phyloP scores from a whole-genome alignment of 2,797 vertebrate genomes.

The Enteromius anoplus region DNA sequence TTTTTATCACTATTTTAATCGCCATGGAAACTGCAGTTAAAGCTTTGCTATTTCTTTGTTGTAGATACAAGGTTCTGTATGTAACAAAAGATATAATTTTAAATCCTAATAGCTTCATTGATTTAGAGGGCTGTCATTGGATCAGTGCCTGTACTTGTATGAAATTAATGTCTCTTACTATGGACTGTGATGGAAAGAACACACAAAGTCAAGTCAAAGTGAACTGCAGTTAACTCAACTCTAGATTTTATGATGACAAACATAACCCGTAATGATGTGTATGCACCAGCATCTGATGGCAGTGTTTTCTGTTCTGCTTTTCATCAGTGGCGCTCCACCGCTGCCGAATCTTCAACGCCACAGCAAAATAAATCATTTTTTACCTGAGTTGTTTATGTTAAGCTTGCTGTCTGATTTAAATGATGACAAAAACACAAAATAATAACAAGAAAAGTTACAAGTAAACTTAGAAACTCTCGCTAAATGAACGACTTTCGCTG shows the following conservation, averaged over 20 bases:
- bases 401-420: slow-evolving; percentile 16
- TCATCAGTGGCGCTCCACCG: neutral
- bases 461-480: neutral
- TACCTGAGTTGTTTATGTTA: slow-evolving; percentile 7
- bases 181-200: neutral
- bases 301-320: slow-evolving; percentile 14
- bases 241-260: slow-evolving; percentile 14
- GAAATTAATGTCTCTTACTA: slow-evolving; percentile 13
- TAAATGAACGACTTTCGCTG: neutral
- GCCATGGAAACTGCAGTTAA: neutral
- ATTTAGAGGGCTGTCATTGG: slow-evolving; percentile 10
- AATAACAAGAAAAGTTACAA: neutral
- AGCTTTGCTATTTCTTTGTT: neutral
- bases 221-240: neutral
- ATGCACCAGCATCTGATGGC: slow-evolving; percentile 1
- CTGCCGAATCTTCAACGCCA: neutral
- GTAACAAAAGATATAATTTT: slow-evolving; percentile 22
- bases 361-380: neutral
- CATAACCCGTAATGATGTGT: slow-evolving; percentile 16
- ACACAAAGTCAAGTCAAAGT: neutral
- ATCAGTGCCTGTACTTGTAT: slow-evolving; percentile 1
- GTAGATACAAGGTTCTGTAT: neutral
- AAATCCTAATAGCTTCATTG: slow-evolving; percentile 2
- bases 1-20: neutral
- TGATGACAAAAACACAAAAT: slow-evolving; percentile 3